These are phyloP conservation scores for Microctenopoma steveboyesi DNA, from an alignment of 2,797 vertebrate genomes.

Conservation along the genomic window DNA sequence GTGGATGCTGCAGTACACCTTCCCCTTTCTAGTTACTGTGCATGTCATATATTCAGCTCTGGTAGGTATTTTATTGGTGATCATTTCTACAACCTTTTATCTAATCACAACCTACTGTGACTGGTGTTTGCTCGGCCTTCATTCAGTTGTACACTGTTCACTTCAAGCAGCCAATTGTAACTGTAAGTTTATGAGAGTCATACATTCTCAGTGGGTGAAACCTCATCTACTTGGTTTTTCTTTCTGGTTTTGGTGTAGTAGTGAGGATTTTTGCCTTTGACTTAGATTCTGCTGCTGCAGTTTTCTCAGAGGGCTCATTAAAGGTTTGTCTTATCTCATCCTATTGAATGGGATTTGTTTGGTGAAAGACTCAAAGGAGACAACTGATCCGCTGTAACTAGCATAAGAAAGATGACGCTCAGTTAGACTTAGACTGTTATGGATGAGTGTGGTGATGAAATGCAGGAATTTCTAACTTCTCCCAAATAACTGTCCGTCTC, in stretches of 20 bases:
- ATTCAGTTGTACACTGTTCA: not conserved
- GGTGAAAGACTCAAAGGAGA: slow-evolving; percentile 19
- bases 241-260: slow-evolving; percentile 15
- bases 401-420: slow-evolving; percentile 25
- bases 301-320: slow-evolving; percentile 54
- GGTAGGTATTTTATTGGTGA: slow-evolving; percentile 51
- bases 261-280: slow-evolving; percentile 34
- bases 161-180: not conserved
- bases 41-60: slow-evolving; percentile 62
- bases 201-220: not conserved
- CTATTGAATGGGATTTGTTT: slow-evolving; percentile 45
- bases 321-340: slow-evolving; percentile 51
- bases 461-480: slow-evolving; percentile 63
- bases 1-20: slow-evolving; percentile 51
- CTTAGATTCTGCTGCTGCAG: slow-evolving; percentile 22
- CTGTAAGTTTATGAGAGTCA: not conserved
- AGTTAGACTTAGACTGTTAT: slow-evolving; percentile 27
- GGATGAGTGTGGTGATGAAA: slow-evolving; percentile 62
- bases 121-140: not conserved
- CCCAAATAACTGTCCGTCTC: slow-evolving; percentile 54
- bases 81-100: too few species aligned
- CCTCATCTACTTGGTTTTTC: not conserved
- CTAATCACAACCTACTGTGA: not conserved
- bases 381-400: slow-evolving; percentile 27
- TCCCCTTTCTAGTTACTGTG: slow-evolving; percentile 60